Evolutionary conservation across 2,113 vertebrate genomes (phyloP).

Genomic region (Megaceryle torquata): DNA sequence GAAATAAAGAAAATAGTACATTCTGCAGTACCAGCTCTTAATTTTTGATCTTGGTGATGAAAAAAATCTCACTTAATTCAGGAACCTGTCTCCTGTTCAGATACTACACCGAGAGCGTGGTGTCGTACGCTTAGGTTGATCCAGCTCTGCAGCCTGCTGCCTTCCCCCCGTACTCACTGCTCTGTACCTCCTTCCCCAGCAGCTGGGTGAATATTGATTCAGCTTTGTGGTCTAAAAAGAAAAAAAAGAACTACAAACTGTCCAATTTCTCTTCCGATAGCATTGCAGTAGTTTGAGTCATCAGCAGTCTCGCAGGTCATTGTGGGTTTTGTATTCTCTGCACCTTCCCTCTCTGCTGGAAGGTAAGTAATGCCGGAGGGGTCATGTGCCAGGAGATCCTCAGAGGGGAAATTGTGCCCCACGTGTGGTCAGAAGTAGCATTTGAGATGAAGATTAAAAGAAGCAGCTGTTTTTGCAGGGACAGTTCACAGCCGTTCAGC

Average conservation of each 20-base stretch:
- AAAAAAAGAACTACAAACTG: background rate
- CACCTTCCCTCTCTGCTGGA: background rate
- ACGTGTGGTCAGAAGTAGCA: rapidly evolving
- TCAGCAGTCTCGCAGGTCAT: background rate
- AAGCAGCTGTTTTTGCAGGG: background rate
- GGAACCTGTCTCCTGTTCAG: background rate
- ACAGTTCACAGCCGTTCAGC: background rate
- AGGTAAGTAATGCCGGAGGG: background rate
- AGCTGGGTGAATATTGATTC: background rate
- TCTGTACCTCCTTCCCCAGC: background rate
- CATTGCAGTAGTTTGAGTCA: background rate
- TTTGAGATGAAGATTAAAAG: background rate
- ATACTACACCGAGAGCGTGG: rapidly evolving
- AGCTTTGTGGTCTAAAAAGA: background rate
- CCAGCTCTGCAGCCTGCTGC: background rate
- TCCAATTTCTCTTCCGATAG: background rate
- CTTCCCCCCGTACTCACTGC: background rate
- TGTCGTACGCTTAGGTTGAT: rapidly evolving
- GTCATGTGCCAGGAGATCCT: background rate
- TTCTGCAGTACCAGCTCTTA: background rate
- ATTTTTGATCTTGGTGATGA: background rate
- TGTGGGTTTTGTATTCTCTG: background rate
- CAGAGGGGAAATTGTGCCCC: background rate
- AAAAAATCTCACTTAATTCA: background rate
- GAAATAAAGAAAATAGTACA: background rate